Conservation (phyloP, 1,140 invertebrate genomes). For the Dufourea novaeangliae region DNA sequence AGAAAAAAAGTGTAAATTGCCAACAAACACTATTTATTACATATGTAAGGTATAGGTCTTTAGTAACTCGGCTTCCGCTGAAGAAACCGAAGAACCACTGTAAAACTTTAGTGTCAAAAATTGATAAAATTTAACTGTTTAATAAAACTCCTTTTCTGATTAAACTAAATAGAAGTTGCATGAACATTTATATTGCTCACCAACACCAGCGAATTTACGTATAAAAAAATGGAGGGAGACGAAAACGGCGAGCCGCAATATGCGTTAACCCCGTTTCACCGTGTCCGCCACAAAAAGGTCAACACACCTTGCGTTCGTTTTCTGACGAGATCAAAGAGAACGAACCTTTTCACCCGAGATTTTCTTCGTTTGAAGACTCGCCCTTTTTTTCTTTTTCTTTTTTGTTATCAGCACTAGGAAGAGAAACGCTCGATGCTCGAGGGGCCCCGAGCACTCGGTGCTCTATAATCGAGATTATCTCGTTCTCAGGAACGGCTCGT, state of each 20-base stretch:
- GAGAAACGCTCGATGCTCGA: conserved; percentile 40
- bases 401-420: conserved; percentile 45
- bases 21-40: too few relatives aligned
- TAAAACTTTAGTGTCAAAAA: background rate
- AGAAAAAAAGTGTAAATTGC: too few relatives aligned
- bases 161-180: background rate
- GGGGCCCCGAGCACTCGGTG: conserved; percentile 41
- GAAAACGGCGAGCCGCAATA: conserved; percentile 28
- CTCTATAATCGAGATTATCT: conserved; percentile 73
- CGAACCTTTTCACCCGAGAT: conserved; percentile 47
- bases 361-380: conserved; percentile 54
- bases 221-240: background rate
- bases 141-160: background rate
- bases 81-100: too few relatives aligned
- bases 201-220: too few relatives aligned
- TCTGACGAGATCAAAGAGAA: conserved; percentile 45
- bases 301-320: conserved; percentile 49
- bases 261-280: conserved; percentile 48
- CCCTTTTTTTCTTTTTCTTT: conserved; percentile 48
- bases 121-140: background rate
- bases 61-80: too few relatives aligned
- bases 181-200: background rate
- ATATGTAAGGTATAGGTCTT: too few relatives aligned
- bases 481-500: conserved; percentile 70
- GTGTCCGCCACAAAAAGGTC: conserved; percentile 36